Evolutionary conservation across 2,888 invertebrate species (phyloP).

Genomic region (Stomorhina lunata): DNA sequence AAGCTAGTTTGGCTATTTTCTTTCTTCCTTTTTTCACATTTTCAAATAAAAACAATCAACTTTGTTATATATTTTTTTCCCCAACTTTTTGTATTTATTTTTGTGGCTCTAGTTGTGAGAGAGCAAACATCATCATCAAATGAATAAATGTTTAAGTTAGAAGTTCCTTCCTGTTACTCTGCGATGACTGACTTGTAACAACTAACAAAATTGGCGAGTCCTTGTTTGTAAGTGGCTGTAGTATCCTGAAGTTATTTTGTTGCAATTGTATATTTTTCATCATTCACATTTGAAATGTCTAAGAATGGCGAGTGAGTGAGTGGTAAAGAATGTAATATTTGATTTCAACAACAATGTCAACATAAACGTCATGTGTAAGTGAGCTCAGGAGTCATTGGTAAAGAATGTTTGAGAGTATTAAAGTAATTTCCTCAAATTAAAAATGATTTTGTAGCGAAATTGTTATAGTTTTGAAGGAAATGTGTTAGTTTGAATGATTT

Average conservation of each 20-base stretch:
- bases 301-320: background rate
- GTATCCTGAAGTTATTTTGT: conserved; percentile 10
- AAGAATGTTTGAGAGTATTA: background rate
- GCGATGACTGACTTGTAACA: conserved; percentile 10
- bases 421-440: conserved; percentile 17
- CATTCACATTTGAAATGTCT: background rate
- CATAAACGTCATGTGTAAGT: background rate
- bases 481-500: too few species aligned
- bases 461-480: too few species aligned
- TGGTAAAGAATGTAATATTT: background rate
- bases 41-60: background rate
- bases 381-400: background rate
- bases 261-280: conserved; percentile 13
- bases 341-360: conserved; percentile 20
- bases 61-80: background rate
- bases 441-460: too few species aligned
- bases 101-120: background rate
- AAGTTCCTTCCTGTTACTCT: background rate
- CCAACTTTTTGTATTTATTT: background rate
- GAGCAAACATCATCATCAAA: conserved; percentile 41
- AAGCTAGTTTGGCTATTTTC: background rate
- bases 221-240: conserved; percentile 10
- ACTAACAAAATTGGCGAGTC: conserved; percentile 21
- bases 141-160: conserved; percentile 27
- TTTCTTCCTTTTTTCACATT: background rate